Evolutionary conservation across 2,113 vertebrate species (phyloP), one percentile per base, ranked within the genome.

Genomic region (Pandion haliaetus): DNA sequence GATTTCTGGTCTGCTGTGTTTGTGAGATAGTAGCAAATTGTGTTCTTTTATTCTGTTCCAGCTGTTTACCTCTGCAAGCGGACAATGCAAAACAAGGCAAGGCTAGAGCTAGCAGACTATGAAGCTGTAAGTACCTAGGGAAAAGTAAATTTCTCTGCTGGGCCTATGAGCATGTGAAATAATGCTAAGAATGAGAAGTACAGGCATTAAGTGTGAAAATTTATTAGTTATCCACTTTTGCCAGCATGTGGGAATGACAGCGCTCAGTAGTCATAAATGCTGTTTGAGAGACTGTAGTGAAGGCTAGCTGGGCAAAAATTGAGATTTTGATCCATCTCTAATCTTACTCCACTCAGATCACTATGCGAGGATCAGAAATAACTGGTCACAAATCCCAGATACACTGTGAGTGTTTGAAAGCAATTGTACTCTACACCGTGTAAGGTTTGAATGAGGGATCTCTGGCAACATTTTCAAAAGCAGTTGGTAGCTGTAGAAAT

Each of bases 61-160:
- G 99, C 99, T 62, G 99, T 99, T 98, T 99, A 99, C 98, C 99
- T 99, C 98, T 99, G 99, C 98, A 99, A 99, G 98, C 98, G 99
- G 98, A 99, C 99, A 97, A 99, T 99, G 99, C 99, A 99, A 98
- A 99, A 99, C 97, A 99, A 99, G 98, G 99, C 99, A 63, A 98
- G 99, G 80, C 98, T 99, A 97, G 99, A 99, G 96, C 98, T 99
- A 61, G 99, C 99, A 73, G 99, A 99, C 97, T 99, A 99, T 79
- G 99, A 99, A 98, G 99, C 99, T 95, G 99, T 99, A 98, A 99
- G 99, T 99, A 98, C 62, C 32, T 85, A 86, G 49, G 32, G 52
- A 79, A 90, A 95, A 87, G 45, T 55, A 50, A 80, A 63, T 83
- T 91, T 88, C 44, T 95, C 61, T 91, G 13, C 66, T 82, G 15